Percentiles rank a stretch among this genome's conserved stretches.
phyloP scores from a whole-genome alignment of 2,888 invertebrate genomes.

The Leistus spinibarbis region DNA sequence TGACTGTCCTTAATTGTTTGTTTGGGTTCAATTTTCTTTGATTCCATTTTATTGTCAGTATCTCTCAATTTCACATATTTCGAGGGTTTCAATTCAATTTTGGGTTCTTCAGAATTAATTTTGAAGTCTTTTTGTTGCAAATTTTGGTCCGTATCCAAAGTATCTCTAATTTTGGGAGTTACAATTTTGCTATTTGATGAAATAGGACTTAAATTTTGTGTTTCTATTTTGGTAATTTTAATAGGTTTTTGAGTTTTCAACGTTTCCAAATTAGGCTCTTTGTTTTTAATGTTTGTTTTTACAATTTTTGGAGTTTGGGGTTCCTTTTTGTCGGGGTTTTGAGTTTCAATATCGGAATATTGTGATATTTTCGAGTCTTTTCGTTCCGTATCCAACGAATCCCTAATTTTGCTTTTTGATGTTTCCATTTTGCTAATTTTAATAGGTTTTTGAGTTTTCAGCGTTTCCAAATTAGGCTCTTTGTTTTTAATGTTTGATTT shows the following conservation, averaged over 20 bases:
- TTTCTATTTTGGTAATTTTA: neutral
- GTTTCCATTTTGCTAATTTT: no score
- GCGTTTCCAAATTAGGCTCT: neutral
- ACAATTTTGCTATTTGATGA: no score
- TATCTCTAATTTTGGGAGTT: no score
- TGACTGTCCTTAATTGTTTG: no score
- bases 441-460: neutral
- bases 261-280: slow-evolving; percentile 30
- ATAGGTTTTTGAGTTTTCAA: slow-evolving; percentile 24
- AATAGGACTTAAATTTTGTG: no score
- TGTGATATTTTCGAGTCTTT: no score
- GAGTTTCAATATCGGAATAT: neutral
- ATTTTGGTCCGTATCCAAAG: neutral
- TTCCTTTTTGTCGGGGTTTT: slow-evolving; percentile 8
- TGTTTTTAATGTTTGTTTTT: slow-evolving; percentile 3
- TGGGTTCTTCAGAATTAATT: neutral
- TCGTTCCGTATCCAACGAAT: no score
- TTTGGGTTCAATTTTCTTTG: slow-evolving; percentile 11
- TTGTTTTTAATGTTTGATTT: neutral
- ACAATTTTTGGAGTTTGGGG: neutral
- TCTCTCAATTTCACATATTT: slow-evolving; percentile 10
- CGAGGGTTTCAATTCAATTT: neutral
- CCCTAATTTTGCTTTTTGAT: no score
- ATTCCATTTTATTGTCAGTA: slow-evolving; percentile 14
- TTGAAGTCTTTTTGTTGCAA: neutral